Evolutionary conservation across 2,888 invertebrate genomes (phyloP).

Genomic region (Resseliella maxima): DNA sequence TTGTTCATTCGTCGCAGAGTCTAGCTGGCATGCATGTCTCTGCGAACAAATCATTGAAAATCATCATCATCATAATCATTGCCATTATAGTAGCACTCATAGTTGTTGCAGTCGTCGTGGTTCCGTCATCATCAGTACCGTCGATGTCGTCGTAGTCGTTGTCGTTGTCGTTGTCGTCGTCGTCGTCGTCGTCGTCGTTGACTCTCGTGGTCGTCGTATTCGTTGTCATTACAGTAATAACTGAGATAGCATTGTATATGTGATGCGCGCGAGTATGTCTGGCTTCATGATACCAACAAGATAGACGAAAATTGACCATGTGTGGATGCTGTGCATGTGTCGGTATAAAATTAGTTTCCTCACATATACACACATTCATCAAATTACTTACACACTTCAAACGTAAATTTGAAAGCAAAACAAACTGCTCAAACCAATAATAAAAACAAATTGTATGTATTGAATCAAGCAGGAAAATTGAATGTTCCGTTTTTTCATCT

Average conservation of each 20-base stretch:
- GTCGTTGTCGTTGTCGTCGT: not conserved
- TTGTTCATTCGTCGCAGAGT: not conserved
- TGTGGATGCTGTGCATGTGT: constrained; percentile 22
- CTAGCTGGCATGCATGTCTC: not conserved
- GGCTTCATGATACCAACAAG: not conserved
- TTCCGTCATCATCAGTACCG: not conserved
- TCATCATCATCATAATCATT: not conserved
- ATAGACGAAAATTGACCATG: not conserved
- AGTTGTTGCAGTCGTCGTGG: not conserved
- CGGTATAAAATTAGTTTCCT: not conserved
- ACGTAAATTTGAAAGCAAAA: constrained; percentile 25
- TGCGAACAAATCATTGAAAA: constrained; percentile 1
- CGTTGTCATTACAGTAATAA: not conserved
- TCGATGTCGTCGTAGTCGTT: not conserved
- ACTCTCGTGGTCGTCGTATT: not conserved
- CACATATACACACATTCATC: not conserved
- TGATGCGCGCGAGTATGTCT: not conserved
- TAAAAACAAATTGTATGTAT: not conserved
- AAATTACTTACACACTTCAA: not conserved
- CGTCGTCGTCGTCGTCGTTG: not conserved
- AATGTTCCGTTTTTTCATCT: constrained; percentile 2
- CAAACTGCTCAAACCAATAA: constrained; percentile 8
- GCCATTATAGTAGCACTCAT: not conserved
- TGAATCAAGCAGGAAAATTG: not conserved
- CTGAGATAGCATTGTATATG: not conserved